phyloP scores from a whole-genome alignment of 2,888 invertebrate genomes.

The Cryptophagus acutangulus region DNA sequence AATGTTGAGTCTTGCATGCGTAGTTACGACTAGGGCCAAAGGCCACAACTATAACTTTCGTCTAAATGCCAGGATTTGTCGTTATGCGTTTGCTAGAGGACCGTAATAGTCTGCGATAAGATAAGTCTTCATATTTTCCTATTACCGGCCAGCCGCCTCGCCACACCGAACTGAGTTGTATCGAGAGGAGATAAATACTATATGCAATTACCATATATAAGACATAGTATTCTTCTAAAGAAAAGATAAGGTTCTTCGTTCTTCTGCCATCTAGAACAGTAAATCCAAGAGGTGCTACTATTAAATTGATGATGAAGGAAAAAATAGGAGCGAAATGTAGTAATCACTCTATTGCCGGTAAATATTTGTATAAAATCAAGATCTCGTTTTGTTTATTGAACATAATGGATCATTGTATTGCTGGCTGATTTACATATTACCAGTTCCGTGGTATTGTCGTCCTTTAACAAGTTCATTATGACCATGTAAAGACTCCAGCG shows the following conservation, averaged over 20 bases:
- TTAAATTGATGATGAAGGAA: too few species aligned
- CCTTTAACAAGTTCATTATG: slow-evolving; percentile 39
- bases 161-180: slow-evolving; percentile 14
- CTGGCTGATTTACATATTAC: slow-evolving; percentile 40
- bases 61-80: slow-evolving; percentile 27
- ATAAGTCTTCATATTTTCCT: slow-evolving; percentile 23
- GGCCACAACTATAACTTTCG: slow-evolving; percentile 28
- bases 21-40: slow-evolving; percentile 22
- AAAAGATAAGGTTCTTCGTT: too few species aligned
- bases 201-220: slow-evolving; percentile 8
- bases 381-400: slow-evolving; percentile 14
- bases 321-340: too few species aligned
- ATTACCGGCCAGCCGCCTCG: slow-evolving; percentile 20
- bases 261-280: too few species aligned
- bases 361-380: too few species aligned
- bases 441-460: slow-evolving; percentile 33
- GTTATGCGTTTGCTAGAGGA: slow-evolving; percentile 19
- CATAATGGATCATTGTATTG: too few species aligned
- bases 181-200: background rate
- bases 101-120: slow-evolving; percentile 23
- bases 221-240: slow-evolving; percentile 5
- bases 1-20: slow-evolving; percentile 13
- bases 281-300: too few species aligned
- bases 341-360: too few species aligned
- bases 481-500: slow-evolving; percentile 35